Base-by-base conservation (phyloP, 2,113 vertebrate genomes). In the Equus quagga region DNA sequence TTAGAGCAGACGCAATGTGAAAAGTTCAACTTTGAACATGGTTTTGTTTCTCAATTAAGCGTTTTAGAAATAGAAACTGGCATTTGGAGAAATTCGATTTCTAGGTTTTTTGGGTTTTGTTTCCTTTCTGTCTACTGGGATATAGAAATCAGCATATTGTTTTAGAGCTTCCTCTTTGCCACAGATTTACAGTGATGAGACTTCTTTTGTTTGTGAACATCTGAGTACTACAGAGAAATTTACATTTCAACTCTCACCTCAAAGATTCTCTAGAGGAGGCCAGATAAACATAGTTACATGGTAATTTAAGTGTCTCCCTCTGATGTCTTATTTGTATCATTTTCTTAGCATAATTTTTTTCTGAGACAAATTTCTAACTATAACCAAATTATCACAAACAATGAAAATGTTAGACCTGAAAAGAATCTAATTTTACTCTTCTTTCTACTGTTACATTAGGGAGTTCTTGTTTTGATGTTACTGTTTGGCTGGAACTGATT, bases 31-130 rank as follows among this genome's bases (percentile, higher is more conserved):
- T 84, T 92, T 58, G 41, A 88, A 75, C 18, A 18, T 75, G 58
- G 13, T 75, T 91, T 81, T 93, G 12, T 81, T 78, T 92, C 49
- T 86, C 86, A 89, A 24, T 87, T 95, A 62, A 70, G 33, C 88
- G 56, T 88, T 95, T 94, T 94, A 95, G 70, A 96, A 62, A 73
- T 33, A 84, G 41, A 91, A 89, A 92, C 13, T 92, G 65, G 58
- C 36, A 83, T 96, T 89, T 89, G 51, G 89, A 95, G 49, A 96
- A 92, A 75, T 70, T 28, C 78, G 24, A 75, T 86, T 23, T 56
- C 17, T 36, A 64, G 13, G 26, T 78, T 41, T 95, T 49, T 36
- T 54, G 7, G 10, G 64, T 58, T 69, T 46, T 41, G 33, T 31
- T 13, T 17, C 33, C 28, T 89, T 82, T 87, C 26, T 92, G 4